These are phyloP conservation scores for Syngnathus scovelli DNA, from an alignment of 2,113 vertebrate genomes.

Conservation along the genomic window DNA sequence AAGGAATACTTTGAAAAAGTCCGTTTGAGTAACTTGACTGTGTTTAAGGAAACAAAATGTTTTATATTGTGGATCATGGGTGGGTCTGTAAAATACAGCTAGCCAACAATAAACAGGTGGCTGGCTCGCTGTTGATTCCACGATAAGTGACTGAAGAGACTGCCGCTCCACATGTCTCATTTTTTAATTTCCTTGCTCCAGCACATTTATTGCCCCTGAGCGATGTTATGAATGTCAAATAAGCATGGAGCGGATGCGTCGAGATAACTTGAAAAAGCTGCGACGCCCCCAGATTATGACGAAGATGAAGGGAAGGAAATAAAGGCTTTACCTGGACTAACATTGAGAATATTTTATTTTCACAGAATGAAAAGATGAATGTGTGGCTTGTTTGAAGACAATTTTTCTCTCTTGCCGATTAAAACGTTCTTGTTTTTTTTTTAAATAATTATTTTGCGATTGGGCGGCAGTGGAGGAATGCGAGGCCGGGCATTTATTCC, in stretches of 20 bases:
- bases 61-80: background rate
- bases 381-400: background rate
- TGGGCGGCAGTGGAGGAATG: background rate
- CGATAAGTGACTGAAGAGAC: background rate
- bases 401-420: background rate
- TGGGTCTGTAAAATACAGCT: background rate
- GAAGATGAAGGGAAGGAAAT: background rate
- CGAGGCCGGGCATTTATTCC: background rate
- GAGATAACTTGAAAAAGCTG: background rate
- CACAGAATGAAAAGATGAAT: background rate
- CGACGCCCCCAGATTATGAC: background rate
- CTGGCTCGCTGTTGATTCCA: too few relatives aligned
- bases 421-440: too few relatives aligned
- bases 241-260: background rate
- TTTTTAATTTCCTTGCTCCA: slow-evolving; percentile 12
- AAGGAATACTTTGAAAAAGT: too few relatives aligned
- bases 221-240: background rate
- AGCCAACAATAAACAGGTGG: background rate
- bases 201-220: background rate
- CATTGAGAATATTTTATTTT: too few relatives aligned
- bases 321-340: background rate
- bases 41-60: background rate
- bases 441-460: too few relatives aligned
- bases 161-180: slow-evolving; percentile 22
- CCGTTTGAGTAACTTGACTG: background rate